Evolutionary conservation across 2,797 vertebrate genomes (phyloP), one percentile per base, ranked within the genome.

Genomic region (Clarias laeviceps): DNA sequence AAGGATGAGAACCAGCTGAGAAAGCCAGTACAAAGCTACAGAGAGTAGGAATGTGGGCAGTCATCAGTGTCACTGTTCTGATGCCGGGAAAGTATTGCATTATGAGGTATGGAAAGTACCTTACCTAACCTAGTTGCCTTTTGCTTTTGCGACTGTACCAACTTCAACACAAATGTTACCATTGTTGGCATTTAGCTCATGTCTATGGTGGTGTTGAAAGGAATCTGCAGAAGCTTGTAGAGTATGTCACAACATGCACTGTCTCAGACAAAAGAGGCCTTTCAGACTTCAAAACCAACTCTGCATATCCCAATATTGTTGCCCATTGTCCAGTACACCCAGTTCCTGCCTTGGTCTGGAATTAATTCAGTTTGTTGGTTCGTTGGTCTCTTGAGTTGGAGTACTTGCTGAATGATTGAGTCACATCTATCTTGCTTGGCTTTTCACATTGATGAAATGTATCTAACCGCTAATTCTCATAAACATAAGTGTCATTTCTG

Each of bases 21-120:
- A 83, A 72, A 83, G 69, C 78, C 68, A 82, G 66, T 24, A 73
- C 69, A 54, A 72, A 70, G 77, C 20, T 68, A 56, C 68, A 54
- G 64, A 84, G 85, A 56, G 79, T 68, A 66, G 65, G 50, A 85
- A 65, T 78, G 86, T 88, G 82, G 87, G 84, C 62, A 80, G 69
- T 27, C 32, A n/a, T 81, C 76, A 79, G 85, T 83, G 85, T 85
- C 82, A 84, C 68, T 87, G 70, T 88, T 73, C 72, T 74, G 68
- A 85, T 54, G 72, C 72, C 18, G 70, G 9, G 59, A 88, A 90
- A 87, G 85, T 59, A 22, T 37, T 79, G 70, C 65, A 82, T 82
- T n/a, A 81, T 78, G 65, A 84, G 68, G 80, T 80, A 65, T 45
- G 83, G 65, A 84, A 32, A 45, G 59, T 73, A 83, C 56, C 24